These are phyloP conservation scores for Eupelmus urozonus DNA, from an alignment of 2,888 invertebrate genomes.

Conservation along the genomic window DNA sequence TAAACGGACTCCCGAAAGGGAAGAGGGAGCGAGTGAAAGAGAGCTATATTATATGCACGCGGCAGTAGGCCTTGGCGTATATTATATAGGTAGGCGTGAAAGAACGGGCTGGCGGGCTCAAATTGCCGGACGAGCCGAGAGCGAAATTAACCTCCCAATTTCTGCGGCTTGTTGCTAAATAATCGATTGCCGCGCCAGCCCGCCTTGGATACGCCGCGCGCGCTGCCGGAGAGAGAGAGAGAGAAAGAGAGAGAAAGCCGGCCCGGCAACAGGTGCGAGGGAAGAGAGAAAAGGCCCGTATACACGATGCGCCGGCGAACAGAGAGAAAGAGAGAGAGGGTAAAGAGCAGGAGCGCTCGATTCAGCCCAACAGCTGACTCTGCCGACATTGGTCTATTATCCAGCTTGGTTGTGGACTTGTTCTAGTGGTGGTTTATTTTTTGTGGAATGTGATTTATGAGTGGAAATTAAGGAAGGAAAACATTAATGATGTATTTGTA, in stretches of 20 bases:
- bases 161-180: conserved; percentile 72
- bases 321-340: no score
- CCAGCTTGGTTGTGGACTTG: no score
- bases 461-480: no score
- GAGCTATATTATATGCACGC: conserved; percentile 3
- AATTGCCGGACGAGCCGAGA: conserved; percentile 27
- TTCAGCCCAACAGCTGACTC: conserved; percentile 37
- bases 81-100: conserved; percentile 20
- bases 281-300: conserved; percentile 62
- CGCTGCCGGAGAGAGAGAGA: conserved; percentile 56
- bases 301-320: conserved; percentile 64
- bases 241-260: conserved; percentile 8
- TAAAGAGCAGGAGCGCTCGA: neutral
- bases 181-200: conserved; percentile 71
- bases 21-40: conserved; percentile 1
- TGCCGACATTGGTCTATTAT: conserved; percentile 2
- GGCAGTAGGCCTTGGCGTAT: no score
- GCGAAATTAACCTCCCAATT: conserved; percentile 72
- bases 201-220: neutral
- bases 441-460: no score
- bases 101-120: conserved; percentile 64
- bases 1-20: conserved; percentile 3
- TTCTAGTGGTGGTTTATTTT: no score
- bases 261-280: conserved; percentile 70
- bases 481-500: no score